Conservation (phyloP, 2,888 invertebrate species). For the Schizotus pectinicornis region DNA sequence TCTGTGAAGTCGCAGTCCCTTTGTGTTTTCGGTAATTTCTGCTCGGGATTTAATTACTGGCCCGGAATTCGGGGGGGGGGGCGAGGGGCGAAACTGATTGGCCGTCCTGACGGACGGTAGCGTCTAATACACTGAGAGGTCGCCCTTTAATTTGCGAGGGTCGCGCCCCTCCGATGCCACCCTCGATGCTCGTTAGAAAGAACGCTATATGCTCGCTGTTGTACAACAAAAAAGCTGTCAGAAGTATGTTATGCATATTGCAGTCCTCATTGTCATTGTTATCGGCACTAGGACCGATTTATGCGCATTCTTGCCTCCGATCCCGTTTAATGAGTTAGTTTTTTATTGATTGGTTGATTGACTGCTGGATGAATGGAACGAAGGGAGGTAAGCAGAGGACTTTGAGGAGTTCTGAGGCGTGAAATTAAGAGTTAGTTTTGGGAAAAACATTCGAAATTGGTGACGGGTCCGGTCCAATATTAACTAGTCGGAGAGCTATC, state of each 20-base stretch:
- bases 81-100: constrained; percentile 32
- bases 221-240: constrained; percentile 47
- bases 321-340: constrained; percentile 23
- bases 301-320: constrained; percentile 11
- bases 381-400: background rate
- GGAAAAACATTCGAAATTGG: too few relatives aligned
- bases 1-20: too few relatives aligned
- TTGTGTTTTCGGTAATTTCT: too few relatives aligned
- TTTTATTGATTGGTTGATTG: constrained; percentile 19
- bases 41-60: background rate
- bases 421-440: too few relatives aligned
- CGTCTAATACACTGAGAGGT: constrained; percentile 50
- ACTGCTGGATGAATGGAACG: constrained; percentile 13
- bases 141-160: constrained; percentile 58
- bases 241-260: constrained; percentile 35
- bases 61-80: background rate
- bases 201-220: constrained; percentile 42
- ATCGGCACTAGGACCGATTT: constrained; percentile 28
- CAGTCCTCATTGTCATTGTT: constrained; percentile 23
- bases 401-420: too few relatives aligned
- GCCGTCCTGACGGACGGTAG: constrained; percentile 41
- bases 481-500: too few relatives aligned
- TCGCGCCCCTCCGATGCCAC: constrained; percentile 57
- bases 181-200: constrained; percentile 58
- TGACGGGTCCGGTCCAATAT: too few relatives aligned